Evolutionary conservation across 2,113 vertebrate species (phyloP).

Genomic region (Blennius ocellaris): DNA sequence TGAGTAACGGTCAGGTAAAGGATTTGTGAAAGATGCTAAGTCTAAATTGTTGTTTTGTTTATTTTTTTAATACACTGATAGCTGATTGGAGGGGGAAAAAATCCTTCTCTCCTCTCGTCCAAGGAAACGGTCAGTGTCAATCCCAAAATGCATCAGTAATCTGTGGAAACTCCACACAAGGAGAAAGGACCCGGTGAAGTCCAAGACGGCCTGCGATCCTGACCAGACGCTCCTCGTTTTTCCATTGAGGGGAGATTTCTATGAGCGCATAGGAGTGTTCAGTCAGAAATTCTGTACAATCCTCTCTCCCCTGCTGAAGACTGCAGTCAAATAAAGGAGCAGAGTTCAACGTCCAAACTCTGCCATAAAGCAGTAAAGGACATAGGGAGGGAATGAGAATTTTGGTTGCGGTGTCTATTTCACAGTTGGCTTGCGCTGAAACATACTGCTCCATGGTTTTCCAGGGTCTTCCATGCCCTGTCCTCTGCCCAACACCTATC

Average conservation of each 20-base stretch:
- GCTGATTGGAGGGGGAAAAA: constrained; percentile 48
- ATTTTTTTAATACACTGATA: constrained; percentile 60
- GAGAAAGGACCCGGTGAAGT: constrained; percentile 48
- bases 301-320: constrained; percentile 26
- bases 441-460: constrained; percentile 48
- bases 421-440: constrained; percentile 65
- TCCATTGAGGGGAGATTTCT: constrained; percentile 24
- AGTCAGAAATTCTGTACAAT: constrained; percentile 73
- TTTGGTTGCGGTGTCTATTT: constrained; percentile 61
- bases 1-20: constrained; percentile 46
- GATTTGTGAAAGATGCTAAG: constrained; percentile 58
- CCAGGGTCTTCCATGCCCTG: constrained; percentile 45
- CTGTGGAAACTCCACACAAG: constrained; percentile 68
- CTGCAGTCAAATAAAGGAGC: constrained; percentile 41
- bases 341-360: constrained; percentile 51
- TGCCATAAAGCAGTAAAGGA: constrained; percentile 20
- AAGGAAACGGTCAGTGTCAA: constrained; percentile 42
- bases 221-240: constrained; percentile 38
- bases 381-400: constrained; percentile 36
- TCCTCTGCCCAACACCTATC: constrained; percentile 55
- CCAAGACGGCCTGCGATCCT: constrained; percentile 45
- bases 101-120: constrained; percentile 42
- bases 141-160: constrained; percentile 59
- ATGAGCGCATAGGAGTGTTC: constrained; percentile 34
- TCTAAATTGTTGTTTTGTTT: constrained; percentile 65